Evolutionary conservation across 2,888 invertebrate species (phyloP).

Genomic region (Meandrusa payeni): DNA sequence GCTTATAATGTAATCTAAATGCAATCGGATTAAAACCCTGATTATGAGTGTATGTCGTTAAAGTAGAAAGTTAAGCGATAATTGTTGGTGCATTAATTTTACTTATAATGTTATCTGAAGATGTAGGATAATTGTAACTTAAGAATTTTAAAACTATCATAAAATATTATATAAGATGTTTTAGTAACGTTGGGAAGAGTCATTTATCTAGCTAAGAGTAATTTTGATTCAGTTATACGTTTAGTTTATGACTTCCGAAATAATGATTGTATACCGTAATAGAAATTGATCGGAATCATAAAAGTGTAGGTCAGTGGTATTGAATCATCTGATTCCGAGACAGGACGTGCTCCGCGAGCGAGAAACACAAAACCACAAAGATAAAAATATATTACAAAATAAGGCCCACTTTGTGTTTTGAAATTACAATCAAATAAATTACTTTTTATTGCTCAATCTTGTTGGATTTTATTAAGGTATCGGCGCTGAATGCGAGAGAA

Average conservation of each 20-base stretch:
- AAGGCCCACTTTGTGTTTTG: constrained; percentile 79
- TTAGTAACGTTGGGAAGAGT: no score
- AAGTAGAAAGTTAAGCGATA: constrained; percentile 18
- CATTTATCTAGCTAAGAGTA: background rate
- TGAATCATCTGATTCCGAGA: constrained; percentile 48
- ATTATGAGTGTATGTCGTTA: constrained; percentile 13
- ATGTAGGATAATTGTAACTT: constrained; percentile 4
- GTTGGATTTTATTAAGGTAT: constrained; percentile 80
- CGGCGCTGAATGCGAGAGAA: constrained; percentile 72
- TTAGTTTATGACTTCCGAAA: constrained; percentile 34
- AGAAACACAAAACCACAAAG: constrained; percentile 77
- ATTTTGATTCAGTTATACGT: constrained; percentile 14
- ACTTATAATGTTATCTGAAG: background rate
- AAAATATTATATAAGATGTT: no score
- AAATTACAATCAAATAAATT: constrained; percentile 81
- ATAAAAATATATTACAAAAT: constrained; percentile 80
- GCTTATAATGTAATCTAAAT: constrained; percentile 19
- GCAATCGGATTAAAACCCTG: constrained; percentile 19
- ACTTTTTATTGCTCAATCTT: constrained; percentile 81
- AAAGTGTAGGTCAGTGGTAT: constrained; percentile 51
- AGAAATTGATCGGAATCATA: constrained; percentile 59
- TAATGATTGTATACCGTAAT: constrained; percentile 49
- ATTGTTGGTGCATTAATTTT: constrained; percentile 17
- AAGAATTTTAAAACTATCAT: background rate
- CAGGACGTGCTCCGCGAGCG: constrained; percentile 65